phyloP scores from a whole-genome alignment of 2,888 invertebrate species.

The Torymus texanus region DNA sequence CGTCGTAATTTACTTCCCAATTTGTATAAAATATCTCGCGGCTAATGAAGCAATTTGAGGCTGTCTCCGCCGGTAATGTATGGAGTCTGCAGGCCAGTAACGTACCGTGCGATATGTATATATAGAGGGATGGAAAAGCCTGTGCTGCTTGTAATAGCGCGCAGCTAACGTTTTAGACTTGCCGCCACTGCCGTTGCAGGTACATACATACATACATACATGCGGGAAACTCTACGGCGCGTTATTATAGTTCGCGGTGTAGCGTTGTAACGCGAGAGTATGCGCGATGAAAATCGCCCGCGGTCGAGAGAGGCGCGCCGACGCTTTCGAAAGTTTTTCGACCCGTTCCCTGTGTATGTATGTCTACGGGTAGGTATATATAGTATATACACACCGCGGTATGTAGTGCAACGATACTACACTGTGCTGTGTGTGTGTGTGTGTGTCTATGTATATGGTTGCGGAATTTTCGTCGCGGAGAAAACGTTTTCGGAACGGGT shows the following conservation, averaged over 20 bases:
- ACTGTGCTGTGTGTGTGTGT: background rate
- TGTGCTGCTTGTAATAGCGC: slow-evolving; percentile 57
- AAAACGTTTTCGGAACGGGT: no score
- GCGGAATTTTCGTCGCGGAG: background rate
- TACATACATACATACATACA: no score
- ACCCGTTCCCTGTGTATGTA: background rate
- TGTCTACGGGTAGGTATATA: no score
- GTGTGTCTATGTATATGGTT: background rate
- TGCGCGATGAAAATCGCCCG: slow-evolving; percentile 37
- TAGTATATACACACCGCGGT: no score
- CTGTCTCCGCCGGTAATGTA: slow-evolving; percentile 72
- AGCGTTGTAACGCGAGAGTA: background rate
- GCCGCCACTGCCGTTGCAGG: background rate
- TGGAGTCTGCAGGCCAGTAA: slow-evolving; percentile 62
- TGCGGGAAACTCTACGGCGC: slow-evolving; percentile 25
- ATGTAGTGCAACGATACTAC: background rate
- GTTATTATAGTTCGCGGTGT: slow-evolving; percentile 24
- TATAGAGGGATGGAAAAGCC: slow-evolving; percentile 57
- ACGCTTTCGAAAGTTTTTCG: slow-evolving; percentile 2
- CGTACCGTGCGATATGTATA: background rate
- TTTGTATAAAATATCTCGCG: slow-evolving; percentile 74
- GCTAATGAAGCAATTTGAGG: slow-evolving; percentile 75
- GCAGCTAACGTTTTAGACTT: slow-evolving; percentile 22
- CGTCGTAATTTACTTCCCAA: slow-evolving; percentile 72
- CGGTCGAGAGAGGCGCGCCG: background rate